Evolutionary conservation across 2,888 invertebrate genomes (phyloP).

Genomic region (Ashinkailepas kermadecensis): DNA sequence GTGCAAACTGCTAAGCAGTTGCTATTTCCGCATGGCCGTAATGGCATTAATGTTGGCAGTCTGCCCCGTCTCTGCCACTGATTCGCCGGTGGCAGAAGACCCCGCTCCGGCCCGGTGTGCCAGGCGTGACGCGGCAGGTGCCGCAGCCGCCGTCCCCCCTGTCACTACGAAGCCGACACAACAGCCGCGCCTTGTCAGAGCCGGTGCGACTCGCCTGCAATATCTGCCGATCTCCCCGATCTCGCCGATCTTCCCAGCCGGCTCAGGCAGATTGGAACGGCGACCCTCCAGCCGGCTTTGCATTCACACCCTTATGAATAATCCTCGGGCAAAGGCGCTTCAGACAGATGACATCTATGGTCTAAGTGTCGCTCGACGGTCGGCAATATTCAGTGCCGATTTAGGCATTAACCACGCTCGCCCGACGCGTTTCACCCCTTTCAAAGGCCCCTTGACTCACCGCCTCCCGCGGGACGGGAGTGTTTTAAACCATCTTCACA

Average conservation of each 20-base stretch:
- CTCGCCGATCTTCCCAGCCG: background rate
- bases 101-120: too few relatives aligned
- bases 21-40: too few relatives aligned
- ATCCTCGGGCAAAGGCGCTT: background rate
- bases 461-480: background rate
- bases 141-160: too few relatives aligned
- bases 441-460: background rate
- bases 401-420: conserved; percentile 17
- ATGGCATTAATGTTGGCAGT: too few relatives aligned
- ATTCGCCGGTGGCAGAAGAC: too few relatives aligned
- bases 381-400: conserved; percentile 1
- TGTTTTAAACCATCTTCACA: conserved; percentile 22
- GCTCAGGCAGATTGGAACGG: background rate
- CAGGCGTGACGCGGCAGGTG: too few relatives aligned
- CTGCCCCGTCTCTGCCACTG: too few relatives aligned
- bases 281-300: background rate
- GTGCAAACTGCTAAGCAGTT: too few relatives aligned
- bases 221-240: background rate
- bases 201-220: background rate
- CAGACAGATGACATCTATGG: background rate
- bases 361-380: background rate
- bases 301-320: conserved; percentile 13
- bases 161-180: too few relatives aligned
- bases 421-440: background rate
- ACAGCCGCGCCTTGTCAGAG: too few relatives aligned